Percentiles rank a stretch among this genome's conserved stretches.
Evolutionary conservation across 2,113 vertebrate species (phyloP).

Genomic region (Mus spicilegus): DNA sequence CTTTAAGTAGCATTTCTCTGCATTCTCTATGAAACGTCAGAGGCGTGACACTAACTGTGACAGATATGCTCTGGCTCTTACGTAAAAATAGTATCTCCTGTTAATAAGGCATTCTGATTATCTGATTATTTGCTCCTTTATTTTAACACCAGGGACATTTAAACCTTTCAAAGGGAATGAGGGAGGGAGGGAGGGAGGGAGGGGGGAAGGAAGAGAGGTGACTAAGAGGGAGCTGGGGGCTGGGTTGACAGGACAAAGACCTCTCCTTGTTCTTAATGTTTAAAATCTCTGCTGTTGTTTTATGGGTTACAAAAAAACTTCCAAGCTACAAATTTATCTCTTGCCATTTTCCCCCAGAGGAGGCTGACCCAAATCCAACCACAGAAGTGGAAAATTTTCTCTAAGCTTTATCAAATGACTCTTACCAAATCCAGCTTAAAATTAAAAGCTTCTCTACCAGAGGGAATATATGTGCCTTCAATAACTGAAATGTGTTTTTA

Average conservation of each 20-base stretch:
- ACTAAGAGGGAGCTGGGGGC: constrained; percentile 25
- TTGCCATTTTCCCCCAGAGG: constrained; percentile 87
- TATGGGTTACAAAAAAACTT: constrained; percentile 88
- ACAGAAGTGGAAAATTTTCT: constrained; percentile 88
- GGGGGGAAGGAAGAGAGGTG: constrained; percentile 59
- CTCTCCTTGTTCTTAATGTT: constrained; percentile 85
- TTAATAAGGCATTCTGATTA: constrained; percentile 21
- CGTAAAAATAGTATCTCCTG: constrained; percentile 31
- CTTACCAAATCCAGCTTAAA: constrained; percentile 88
- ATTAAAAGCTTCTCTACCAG: constrained; percentile 90
- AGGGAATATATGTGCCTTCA: constrained; percentile 92
- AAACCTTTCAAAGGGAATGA: constrained; percentile 74
- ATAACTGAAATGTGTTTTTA: constrained; percentile 92
- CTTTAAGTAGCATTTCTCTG: constrained; percentile 45
- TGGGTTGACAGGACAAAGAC: constrained; percentile 54
- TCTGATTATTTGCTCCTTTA: constrained; percentile 13
- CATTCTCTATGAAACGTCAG: constrained; percentile 35
- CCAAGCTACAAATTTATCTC: constrained; percentile 89
- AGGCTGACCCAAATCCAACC: constrained; percentile 88
- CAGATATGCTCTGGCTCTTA: background rate
- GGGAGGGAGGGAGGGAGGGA: constrained; percentile 58
- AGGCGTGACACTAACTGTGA: background rate
- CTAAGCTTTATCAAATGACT: constrained; percentile 90
- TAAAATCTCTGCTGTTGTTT: constrained; percentile 89
- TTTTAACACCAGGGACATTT: constrained; percentile 80